phyloP scores from a whole-genome alignment of 2,113 vertebrate species.

The Ahaetulla prasina region DNA sequence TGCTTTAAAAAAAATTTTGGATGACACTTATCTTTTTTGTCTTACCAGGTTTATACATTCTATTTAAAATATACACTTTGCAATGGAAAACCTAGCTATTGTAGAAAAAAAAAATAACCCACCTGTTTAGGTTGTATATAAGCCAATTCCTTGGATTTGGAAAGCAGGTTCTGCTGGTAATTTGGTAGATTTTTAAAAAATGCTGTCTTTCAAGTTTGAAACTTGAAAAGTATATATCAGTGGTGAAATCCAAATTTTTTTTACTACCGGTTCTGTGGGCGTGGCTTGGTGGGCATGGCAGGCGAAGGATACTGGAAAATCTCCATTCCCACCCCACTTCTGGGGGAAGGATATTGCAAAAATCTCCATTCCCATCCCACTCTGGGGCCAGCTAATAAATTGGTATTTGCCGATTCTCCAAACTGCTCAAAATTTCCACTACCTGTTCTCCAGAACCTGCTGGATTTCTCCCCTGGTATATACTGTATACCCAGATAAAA shows the following conservation, averaged over 20 bases:
- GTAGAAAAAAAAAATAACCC: neutral
- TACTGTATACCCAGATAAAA: neutral
- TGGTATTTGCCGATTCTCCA: too few relatives aligned
- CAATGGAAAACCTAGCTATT: neutral
- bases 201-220: neutral
- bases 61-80: neutral
- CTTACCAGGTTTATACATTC: neutral
- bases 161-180: neutral
- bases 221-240: neutral
- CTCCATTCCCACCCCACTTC: too few relatives aligned
- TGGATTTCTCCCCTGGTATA: too few relatives aligned
- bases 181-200: neutral
- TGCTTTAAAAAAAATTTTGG: neutral
- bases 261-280: too few relatives aligned
- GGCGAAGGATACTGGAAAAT: too few relatives aligned
- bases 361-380: too few relatives aligned
- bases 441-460: too few relatives aligned
- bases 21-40: neutral
- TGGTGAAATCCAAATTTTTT: too few relatives aligned
- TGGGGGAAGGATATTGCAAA: too few relatives aligned
- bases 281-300: too few relatives aligned
- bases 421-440: too few relatives aligned
- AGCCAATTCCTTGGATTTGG: neutral
- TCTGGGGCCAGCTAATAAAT: too few relatives aligned
- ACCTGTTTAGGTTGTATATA: neutral